Evolutionary conservation across 1,140 invertebrate species (phyloP).

Genomic region (Drosophila parabipectinata): DNA sequence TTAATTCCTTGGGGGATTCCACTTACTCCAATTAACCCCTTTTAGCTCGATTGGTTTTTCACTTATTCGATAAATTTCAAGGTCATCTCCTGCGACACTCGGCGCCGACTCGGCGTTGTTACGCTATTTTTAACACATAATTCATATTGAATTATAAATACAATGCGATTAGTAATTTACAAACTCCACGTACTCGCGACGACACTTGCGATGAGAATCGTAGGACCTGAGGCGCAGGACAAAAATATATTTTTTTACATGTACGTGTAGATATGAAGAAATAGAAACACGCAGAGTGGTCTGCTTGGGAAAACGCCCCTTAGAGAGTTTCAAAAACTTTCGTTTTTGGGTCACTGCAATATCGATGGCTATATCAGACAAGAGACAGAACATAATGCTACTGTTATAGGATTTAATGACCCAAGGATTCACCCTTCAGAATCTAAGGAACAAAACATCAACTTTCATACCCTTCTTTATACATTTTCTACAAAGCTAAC

Average conservation of each 20-base stretch:
- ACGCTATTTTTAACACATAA: conserved; percentile 53
- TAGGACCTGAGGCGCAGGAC: background rate
- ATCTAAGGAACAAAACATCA: too few species aligned
- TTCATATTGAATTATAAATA: conserved; percentile 58
- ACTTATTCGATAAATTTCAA: conserved; percentile 34
- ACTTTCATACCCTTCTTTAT: background rate
- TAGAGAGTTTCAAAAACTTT: background rate
- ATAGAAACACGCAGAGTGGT: background rate
- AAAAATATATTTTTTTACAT: background rate
- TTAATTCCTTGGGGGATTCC: background rate
- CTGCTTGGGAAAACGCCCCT: background rate
- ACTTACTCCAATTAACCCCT: conserved; percentile 18
- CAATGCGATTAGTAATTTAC: conserved; percentile 38
- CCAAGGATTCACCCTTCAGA: background rate
- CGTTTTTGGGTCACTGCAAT: background rate
- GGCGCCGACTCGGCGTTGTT: conserved; percentile 3
- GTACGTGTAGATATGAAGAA: background rate
- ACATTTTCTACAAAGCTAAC: too few species aligned
- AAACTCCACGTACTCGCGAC: background rate
- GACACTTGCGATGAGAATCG: too few species aligned
- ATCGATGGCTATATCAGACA: background rate
- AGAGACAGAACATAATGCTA: background rate
- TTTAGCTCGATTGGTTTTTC: conserved; percentile 29
- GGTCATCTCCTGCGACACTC: conserved; percentile 27
- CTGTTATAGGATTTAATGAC: background rate